Conservation (phyloP, 2,113 vertebrate species). For the Baryphthengus martii region DNA sequence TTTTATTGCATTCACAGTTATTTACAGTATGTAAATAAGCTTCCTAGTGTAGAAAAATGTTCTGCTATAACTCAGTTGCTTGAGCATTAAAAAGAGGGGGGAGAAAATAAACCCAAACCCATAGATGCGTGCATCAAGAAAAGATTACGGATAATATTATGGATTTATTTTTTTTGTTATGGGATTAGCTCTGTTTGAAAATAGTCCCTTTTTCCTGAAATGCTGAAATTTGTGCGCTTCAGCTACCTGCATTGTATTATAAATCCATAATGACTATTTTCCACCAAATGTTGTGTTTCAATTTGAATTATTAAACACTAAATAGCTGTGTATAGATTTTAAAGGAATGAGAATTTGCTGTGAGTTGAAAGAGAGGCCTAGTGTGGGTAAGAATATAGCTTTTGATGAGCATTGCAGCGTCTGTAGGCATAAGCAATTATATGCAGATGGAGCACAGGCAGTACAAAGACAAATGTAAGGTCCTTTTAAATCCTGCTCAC, state of each 20-base stretch:
- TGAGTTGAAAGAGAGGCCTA: constrained; percentile 6
- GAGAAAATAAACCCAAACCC: background rate
- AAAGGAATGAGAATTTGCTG: constrained; percentile 12
- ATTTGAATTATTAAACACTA: constrained; percentile 57
- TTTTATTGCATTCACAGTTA: constrained; percentile 65
- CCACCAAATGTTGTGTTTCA: constrained; percentile 6
- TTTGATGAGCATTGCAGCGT: background rate
- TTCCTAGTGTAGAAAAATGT: constrained; percentile 37
- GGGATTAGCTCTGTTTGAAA: constrained; percentile 58
- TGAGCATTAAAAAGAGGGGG: background rate
- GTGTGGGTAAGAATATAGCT: background rate
- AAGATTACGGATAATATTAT: constrained; percentile 33
- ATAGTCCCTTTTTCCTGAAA: constrained; percentile 34
- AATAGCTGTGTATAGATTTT: background rate
- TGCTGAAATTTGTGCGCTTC: constrained; percentile 30
- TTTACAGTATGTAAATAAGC: constrained; percentile 70
- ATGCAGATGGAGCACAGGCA: constrained; percentile 40
- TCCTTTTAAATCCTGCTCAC: constrained; percentile 34
- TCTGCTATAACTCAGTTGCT: constrained; percentile 56
- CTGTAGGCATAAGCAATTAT: constrained; percentile 27
- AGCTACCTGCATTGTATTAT: constrained; percentile 51
- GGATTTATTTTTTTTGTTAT: background rate
- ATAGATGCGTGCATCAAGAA: background rate
- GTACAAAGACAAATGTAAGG: constrained; percentile 13
- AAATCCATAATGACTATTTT: constrained; percentile 59